Evolutionary conservation across 1,140 invertebrate species (phyloP).

Genomic region (Bombus waltoni): DNA sequence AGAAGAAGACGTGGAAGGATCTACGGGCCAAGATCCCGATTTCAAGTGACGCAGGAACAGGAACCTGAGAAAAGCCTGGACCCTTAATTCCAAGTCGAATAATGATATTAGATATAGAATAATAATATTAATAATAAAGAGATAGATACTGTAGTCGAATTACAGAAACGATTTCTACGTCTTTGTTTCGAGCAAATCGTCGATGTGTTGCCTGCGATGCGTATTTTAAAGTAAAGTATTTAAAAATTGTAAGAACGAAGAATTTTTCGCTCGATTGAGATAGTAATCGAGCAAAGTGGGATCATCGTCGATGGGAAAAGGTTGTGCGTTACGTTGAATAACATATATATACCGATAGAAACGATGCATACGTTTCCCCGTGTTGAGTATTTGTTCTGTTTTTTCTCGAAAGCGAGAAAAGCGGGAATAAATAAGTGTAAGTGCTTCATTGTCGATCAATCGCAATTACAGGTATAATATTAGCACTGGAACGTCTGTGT

Average conservation of each 20-base stretch:
- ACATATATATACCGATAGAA: background rate
- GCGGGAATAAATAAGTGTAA: background rate
- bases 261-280: background rate
- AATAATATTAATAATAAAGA: background rate
- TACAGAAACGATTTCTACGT: background rate
- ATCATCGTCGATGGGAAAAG: background rate
- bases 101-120: background rate
- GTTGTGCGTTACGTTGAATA: background rate
- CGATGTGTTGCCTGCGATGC: no score
- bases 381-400: no score
- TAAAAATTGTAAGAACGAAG: no score
- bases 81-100: background rate
- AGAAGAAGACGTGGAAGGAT: constrained; percentile 2
- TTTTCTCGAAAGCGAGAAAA: no score
- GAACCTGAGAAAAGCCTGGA: background rate
- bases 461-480: background rate
- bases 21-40: background rate
- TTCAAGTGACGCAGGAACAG: constrained; percentile 4
- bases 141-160: background rate
- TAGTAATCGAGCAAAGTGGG: background rate
- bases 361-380: no score
- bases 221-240: no score
- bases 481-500: background rate
- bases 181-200: no score
- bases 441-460: background rate